A percentile compares a stretch with the other conserved stretches of the same genome.
Conservation (phyloP, 2,113 vertebrate genomes). For the Apeltes quadracus region DNA sequence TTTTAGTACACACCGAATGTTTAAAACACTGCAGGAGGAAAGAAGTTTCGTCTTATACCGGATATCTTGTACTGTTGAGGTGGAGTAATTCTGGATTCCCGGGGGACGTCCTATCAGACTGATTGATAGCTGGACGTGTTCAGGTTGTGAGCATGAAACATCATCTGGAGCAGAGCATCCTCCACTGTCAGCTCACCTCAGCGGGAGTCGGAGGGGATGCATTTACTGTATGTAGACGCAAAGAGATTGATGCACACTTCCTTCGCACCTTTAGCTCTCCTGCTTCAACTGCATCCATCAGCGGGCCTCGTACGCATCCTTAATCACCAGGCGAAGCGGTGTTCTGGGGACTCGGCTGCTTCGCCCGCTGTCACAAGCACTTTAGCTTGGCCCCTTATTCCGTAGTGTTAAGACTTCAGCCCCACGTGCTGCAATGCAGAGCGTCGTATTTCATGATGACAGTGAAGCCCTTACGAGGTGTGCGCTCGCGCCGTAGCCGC, state of each 20-base stretch:
- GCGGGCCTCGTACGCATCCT: not conserved
- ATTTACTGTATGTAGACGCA: slow-evolving; percentile 26
- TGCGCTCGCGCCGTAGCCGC: slow-evolving; percentile 17
- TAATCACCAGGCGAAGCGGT: slow-evolving; percentile 1
- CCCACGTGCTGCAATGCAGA: slow-evolving; percentile 25
- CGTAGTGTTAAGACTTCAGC: slow-evolving; percentile 37
- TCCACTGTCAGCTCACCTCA: slow-evolving; percentile 38
- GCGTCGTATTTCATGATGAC: slow-evolving; percentile 33
- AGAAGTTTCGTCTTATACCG: no score
- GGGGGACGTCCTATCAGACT: slow-evolving; percentile 24
- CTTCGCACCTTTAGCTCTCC: slow-evolving; percentile 36
- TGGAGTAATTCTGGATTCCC: slow-evolving; percentile 5
- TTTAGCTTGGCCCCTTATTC: slow-evolving; percentile 47
- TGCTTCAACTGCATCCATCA: slow-evolving; percentile 28
- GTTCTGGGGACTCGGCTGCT: slow-evolving; percentile 31
- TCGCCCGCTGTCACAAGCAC: slow-evolving; percentile 55
- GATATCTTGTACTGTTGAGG: not conserved
- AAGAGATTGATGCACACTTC: slow-evolving; percentile 33
- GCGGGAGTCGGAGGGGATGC: slow-evolving; percentile 2
- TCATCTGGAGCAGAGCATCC: slow-evolving; percentile 31
- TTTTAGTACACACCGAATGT: not conserved
- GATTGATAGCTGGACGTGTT: slow-evolving; percentile 54
- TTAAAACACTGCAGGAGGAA: not conserved
- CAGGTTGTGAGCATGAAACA: slow-evolving; percentile 37
- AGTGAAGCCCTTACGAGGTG: slow-evolving; percentile 26